Conservation (phyloP, 2,113 vertebrate species). For the Hydrochoerus hydrochaeris region DNA sequence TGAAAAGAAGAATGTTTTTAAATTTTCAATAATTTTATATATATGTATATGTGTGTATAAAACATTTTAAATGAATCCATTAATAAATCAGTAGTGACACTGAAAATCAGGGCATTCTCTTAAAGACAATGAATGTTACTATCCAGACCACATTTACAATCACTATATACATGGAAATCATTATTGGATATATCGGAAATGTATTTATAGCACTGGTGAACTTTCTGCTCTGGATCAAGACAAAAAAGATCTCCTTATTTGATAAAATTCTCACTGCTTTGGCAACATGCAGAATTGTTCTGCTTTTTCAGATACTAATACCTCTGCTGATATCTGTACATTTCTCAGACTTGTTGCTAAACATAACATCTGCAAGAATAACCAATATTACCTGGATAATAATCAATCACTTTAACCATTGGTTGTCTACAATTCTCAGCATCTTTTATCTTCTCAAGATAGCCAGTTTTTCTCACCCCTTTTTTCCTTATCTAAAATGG, state of each 20-base stretch:
- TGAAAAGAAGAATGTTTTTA: no score
- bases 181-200: background rate
- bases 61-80: background rate
- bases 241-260: background rate
- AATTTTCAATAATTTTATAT: background rate
- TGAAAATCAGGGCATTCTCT: background rate
- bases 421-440: background rate
- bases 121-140: background rate
- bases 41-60: background rate
- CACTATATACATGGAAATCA: background rate
- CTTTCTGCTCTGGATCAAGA: background rate
- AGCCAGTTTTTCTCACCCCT: background rate
- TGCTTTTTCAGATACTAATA: background rate
- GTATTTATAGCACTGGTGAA: background rate
- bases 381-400: background rate
- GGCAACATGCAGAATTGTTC: background rate
- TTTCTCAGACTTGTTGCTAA: no score
- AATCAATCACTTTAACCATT: background rate
- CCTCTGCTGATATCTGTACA: accelerated
- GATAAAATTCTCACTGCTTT: background rate
- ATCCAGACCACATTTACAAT: background rate
- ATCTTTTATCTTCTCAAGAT: constrained; percentile 23
- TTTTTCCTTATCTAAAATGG: background rate
- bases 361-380: background rate
- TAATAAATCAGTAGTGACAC: background rate